Evolutionary conservation across 2,888 invertebrate species (phyloP).

Genomic region (Tinea trinotella): DNA sequence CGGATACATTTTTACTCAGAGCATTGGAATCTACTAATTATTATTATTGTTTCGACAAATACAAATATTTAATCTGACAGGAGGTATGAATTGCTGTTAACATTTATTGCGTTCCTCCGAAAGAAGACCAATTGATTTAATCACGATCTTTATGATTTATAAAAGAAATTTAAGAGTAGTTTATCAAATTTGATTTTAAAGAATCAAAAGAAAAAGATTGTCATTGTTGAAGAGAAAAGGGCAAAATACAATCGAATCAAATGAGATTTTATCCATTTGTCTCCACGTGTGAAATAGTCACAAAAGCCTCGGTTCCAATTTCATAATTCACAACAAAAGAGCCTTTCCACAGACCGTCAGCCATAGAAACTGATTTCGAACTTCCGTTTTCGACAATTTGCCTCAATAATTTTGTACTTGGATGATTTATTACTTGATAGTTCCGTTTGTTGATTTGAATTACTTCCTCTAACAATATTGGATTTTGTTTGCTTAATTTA

Average conservation of each 20-base stretch:
- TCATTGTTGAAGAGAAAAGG: neutral
- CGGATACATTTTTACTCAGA: neutral
- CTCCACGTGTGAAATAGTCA: constrained; percentile 3
- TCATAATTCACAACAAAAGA: constrained; percentile 12
- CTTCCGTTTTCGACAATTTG: constrained; percentile 17
- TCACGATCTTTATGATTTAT: no score
- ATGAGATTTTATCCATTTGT: constrained; percentile 4
- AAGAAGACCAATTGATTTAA: no score
- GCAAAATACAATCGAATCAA: neutral
- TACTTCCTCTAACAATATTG: constrained; percentile 9
- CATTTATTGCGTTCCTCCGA: no score
- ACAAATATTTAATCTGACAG: neutral
- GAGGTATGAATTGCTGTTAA: no score
- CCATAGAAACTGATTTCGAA: constrained; percentile 12
- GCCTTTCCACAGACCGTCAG: constrained; percentile 8
- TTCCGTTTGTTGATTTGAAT: constrained; percentile 8
- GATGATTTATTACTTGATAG: constrained; percentile 8
- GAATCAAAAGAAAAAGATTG: neutral
- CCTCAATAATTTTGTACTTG: constrained; percentile 11
- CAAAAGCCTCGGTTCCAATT: constrained; percentile 14
- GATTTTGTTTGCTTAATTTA: neutral
- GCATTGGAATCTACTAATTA: constrained; percentile 5
- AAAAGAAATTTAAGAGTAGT: no score
- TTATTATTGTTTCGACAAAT: neutral
- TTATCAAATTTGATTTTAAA: no score